phyloP scores from a whole-genome alignment of 2,888 invertebrate species.

The Hypomecis atomaria region DNA sequence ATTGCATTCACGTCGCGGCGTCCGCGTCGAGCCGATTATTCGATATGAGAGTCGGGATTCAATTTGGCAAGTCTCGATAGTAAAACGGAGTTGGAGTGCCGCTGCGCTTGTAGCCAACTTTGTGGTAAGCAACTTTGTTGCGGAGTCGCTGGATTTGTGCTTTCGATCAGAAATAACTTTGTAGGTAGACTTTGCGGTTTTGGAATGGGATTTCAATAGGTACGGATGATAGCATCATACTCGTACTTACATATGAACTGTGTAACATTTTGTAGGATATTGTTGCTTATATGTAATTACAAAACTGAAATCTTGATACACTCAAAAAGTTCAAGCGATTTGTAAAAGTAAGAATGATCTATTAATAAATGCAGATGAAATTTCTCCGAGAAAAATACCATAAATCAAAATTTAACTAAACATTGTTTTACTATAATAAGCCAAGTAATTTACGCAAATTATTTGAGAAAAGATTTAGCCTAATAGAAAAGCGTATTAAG shows the following conservation, averaged over 20 bases:
- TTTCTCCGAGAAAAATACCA: too few species aligned
- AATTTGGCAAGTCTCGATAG: constrained; percentile 65
- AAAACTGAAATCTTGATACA: too few species aligned
- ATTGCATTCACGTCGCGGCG: constrained; percentile 59
- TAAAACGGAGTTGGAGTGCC: constrained; percentile 40
- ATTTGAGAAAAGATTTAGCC: background rate
- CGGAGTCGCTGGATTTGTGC: constrained; percentile 10
- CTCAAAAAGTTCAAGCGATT: too few species aligned
- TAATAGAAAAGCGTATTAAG: constrained; percentile 2
- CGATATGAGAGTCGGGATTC: constrained; percentile 72
- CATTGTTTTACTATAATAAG: background rate
- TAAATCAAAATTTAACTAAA: background rate
- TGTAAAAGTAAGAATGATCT: too few species aligned
- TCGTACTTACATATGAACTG: too few species aligned
- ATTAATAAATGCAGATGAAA: too few species aligned
- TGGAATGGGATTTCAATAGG: constrained; percentile 7
- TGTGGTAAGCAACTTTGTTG: constrained; percentile 11
- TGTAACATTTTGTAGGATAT: too few species aligned
- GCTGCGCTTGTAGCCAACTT: constrained; percentile 22
- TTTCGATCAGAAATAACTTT: constrained; percentile 18
- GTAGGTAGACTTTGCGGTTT: constrained; percentile 12
- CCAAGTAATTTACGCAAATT: background rate
- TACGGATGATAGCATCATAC: too few species aligned
- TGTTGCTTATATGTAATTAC: too few species aligned
- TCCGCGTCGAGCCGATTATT: constrained; percentile 65